Evolutionary conservation across 2,888 invertebrate genomes (phyloP), one percentile per base, ranked within the genome.

Genomic region (Trachelus troglodyta): DNA sequence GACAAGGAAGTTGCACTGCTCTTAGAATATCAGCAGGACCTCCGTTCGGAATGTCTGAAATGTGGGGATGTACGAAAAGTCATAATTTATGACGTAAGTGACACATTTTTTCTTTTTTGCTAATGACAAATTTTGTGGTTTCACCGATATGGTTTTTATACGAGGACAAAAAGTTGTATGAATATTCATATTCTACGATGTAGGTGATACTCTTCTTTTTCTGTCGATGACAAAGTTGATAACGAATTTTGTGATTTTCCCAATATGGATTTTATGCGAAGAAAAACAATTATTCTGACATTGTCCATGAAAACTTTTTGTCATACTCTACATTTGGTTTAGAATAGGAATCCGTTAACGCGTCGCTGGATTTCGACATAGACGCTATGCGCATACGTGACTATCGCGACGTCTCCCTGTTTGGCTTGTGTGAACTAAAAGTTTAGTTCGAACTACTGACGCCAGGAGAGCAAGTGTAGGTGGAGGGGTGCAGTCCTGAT

Each of bases 31-130:
- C 97, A 98, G 88, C 96, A 97, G 85, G 98, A 98, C 89, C 93
- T 99, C 83, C 93, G 97, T 76, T 96, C 97, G 79, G 98, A 98
- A 91, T 97, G 97, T 91, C 89, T 94, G 6, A 98, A 98, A 92
- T 97, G 96, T 91, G 99, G 99, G 11, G 95, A 96, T 77, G 98
- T 99, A 0, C 95, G 96, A 83, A 98, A 98, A 93, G 97, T 99
- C 34, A 94, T 96, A 0, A 94, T 99, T 69, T 98, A 96, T 92
- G 99, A 99, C 92, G 96, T 96, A 91, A 94, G 95, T 93, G 12
- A 33, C 34, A 75, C 79, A 35, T 35, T 75, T 30, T 69, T 40
- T 40, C 15, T 23, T 23, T 40, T 23, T 40, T 40, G 56, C 23
- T 34, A 1, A 40, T 40, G 6, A 40, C 15, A 40, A 40, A 23